Base-by-base conservation (phyloP, 2,113 vertebrate species). In the Arizona elegans region DNA sequence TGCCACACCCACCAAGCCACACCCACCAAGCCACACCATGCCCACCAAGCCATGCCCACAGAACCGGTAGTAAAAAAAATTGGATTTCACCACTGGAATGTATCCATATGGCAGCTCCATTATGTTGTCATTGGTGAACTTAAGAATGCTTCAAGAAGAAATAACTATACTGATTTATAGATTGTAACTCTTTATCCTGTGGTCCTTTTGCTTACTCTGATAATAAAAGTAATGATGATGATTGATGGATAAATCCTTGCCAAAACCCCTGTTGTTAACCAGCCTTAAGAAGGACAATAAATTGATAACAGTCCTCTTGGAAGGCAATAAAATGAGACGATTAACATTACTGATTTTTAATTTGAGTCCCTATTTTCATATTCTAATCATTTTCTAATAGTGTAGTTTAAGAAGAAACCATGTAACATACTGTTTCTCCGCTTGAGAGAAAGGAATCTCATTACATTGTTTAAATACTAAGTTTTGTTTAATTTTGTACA, bases 291-390 rank as follows among this genome's bases (percentile, higher is more conserved):
- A 87, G 59, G 6, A 23, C 24, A 9, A 89, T 23, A 21, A 9
- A 26, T 38, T 62, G 50, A 52, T 0, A 24, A n/a, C 38, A 75
- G 23, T 33, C 23, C 4, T 12, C 47, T 89, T 90, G 19, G 54
- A 7, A 53, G 15, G 1, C 5, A 53, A 33, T 26, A 75, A 92
- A 91, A 88, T 88, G 15, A 62, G 47, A 24, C 1, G 0, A 87
- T 91, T 65, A 87, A 50, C 24, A 2, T 65, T 47, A 81, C 29
- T 55, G 8, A 29, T 56, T 56, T 90, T 81, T 62, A 50, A 56
- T 93, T 87, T 8, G 21, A 90, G 21, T 56, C 90, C 59, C 21
- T 88, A 89, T 90, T 92, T 91, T 93, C 86, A 91, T 54, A 85
- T 88, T 59, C 62, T 62, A 85, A 85, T 55, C 91, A 21, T 3